These are phyloP conservation scores for Festucalex cinctus DNA, from an alignment of 2,113 vertebrate species.

Conservation along the genomic window DNA sequence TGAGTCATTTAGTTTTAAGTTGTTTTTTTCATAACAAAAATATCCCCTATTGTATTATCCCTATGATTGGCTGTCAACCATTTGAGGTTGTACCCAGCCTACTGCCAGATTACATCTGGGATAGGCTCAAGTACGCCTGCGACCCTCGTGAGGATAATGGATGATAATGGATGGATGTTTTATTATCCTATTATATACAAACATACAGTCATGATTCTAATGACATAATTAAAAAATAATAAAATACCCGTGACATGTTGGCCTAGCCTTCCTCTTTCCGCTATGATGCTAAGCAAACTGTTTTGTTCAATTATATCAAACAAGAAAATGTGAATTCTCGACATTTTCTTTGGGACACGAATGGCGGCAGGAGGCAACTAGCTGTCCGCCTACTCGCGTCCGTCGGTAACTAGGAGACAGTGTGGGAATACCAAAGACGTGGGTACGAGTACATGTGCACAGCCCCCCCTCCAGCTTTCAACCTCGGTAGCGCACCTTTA, in stretches of 20 bases:
- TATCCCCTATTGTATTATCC: too few relatives aligned
- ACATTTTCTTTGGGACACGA: neutral
- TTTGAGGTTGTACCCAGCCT: too few relatives aligned
- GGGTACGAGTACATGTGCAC: neutral
- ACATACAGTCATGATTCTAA: too few relatives aligned
- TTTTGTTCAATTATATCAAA: neutral
- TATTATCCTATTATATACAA: too few relatives aligned
- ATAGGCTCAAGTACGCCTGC: too few relatives aligned
- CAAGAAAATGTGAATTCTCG: neutral
- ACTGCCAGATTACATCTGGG: too few relatives aligned
- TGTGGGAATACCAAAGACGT: slow-evolving; percentile 24
- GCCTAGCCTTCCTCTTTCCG: neutral
- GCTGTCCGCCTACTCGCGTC: slow-evolving; percentile 28
- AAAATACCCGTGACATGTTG: neutral
- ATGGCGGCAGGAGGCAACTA: slow-evolving; percentile 22
- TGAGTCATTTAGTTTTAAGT: neutral
- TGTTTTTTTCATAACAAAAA: too few relatives aligned
- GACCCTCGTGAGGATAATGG: too few relatives aligned
- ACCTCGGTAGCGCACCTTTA: slow-evolving; percentile 1
- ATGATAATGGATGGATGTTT: too few relatives aligned
- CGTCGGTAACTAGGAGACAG: slow-evolving; percentile 39
- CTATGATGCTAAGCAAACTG: neutral
- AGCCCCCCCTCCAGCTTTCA: neutral
- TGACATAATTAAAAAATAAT: neutral
- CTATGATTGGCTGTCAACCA: too few relatives aligned